Conservation (phyloP, 2,797 vertebrate species). For the Sebastes matsubarae region DNA sequence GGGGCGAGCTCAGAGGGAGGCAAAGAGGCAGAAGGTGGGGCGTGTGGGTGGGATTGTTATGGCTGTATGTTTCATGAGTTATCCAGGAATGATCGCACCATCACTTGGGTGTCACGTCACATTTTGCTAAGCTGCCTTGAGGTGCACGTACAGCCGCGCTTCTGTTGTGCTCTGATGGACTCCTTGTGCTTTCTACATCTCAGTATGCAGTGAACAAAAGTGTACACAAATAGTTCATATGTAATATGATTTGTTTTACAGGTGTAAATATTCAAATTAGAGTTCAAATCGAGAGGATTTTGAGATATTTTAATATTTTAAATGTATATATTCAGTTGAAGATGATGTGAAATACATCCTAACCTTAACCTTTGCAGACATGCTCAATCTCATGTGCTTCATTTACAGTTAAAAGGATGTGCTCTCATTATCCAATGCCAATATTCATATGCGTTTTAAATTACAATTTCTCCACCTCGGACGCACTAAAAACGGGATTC, state of each 20-base stretch:
- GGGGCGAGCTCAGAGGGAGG: constrained; percentile 25
- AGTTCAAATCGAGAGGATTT: neutral
- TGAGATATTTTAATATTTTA: neutral
- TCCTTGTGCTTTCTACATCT: neutral
- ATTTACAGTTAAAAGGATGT: neutral
- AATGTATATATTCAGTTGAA: neutral
- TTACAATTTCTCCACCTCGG: neutral
- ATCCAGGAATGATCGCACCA: constrained; percentile 63
- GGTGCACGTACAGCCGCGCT: constrained; percentile 27
- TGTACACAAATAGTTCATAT: neutral
- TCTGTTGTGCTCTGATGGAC: neutral
- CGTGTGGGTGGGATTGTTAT: constrained; percentile 31
- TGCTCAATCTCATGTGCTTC: neutral
- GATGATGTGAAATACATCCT: neutral
- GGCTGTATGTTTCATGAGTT: constrained; percentile 52
- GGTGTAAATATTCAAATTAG: neutral
- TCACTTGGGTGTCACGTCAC: constrained; percentile 65
- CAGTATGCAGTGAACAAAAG: neutral
- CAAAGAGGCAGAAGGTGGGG: constrained; percentile 13
- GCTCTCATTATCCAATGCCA: neutral
- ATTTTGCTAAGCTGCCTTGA: constrained; percentile 69
- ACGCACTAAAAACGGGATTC: neutral
- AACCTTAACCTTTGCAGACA: neutral
- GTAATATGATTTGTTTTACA: neutral
- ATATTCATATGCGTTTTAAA: neutral